Evolutionary conservation across 2,888 invertebrate genomes (phyloP), one percentile per base, ranked within the genome.

Genomic region (Syritta pipiens): DNA sequence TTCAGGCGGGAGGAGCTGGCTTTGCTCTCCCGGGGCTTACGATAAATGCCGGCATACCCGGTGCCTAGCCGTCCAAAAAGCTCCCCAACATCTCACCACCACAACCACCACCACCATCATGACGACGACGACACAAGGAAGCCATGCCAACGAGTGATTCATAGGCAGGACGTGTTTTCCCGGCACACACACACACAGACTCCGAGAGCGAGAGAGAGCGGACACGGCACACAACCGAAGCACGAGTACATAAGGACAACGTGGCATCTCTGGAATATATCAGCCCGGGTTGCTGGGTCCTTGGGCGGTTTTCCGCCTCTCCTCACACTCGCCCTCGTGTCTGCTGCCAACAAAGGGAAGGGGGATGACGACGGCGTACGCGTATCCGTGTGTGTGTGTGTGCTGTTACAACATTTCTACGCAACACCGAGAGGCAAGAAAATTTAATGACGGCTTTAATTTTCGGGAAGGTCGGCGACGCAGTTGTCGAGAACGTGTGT

Each of bases 381-480:
- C 4, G 28, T 49, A 5, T 12, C 4, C 26, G 9, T 9, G 6
- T 19, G 17, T 30, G 30, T 6, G 24, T 55, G 30, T 10, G 10
- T 28, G 7, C 1, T 3, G 22, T 44, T 42, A 30, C 26, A 40
- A 53, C 37, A 46, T 55, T 32, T 46, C 68, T 48, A 53, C 46
- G 48, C 60, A 75, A 51, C 60, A 53, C 46, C 40, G 24, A 51
- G 48, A 44, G 42, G 6, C 24, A 26, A 30, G 14, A 20, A 37
- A 67, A 75, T 75, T 75, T 75, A 68, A 75, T 40, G 67, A 9
- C 14, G 3, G 22, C 75, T 68, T 68, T 62, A 69, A 76, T 69
- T 75, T 57, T 69, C 44, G 49, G 62, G 69, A 76, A 76, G 62
- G 62, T 63, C 69, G 67, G 40, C 67, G 57, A 67, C 59, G 37